Evolutionary conservation across 2,113 vertebrate species (phyloP), one percentile per base, ranked within the genome.

Genomic region (Cisticola juncidis): DNA sequence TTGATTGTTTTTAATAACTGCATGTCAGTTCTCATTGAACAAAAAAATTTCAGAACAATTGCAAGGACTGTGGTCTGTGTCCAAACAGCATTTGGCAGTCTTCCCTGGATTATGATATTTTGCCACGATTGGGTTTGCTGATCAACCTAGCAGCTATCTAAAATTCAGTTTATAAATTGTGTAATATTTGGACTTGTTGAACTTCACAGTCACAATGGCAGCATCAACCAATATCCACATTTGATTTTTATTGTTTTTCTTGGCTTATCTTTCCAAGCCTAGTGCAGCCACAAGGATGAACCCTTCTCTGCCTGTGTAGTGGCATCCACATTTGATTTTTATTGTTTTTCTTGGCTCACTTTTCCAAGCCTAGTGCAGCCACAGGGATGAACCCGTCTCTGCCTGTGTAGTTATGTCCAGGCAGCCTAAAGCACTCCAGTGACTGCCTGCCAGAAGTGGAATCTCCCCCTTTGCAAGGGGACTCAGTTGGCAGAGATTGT

Each of bases 11-110:
- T 86, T 86, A 90, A 91, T 87, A 95, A 91, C 20, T 12, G 19
- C 51, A 8, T 88, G 90, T 93, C 96, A 95, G 48, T 79, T 92
- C 64, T 91, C 79, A 70, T 81, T 95, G 93, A 95, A 76, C 2
- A 77, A 53, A 96, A 85, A 95, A 77, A 58, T 54, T 70, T 17
- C 48, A 92, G 73, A 97, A 88, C 23, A 80, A 74, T 72, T 86
- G 48, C 54, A 44, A 71, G 56, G 92, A 69, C 70, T 36, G 51
- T 31, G 72, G 47, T 81, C 79, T 83, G 21, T 54, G 74, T 65
- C 96, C 94, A 95, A 91, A 78, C 9, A 93, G 42, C 28, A 48
- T 80, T 90, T 92, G 88, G 77, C 65, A 91, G 38, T 14, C 50
- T 40, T 71, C 20, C 87, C 47, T 81, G 23, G 40, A 15, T 84